Conservation (phyloP, 2,113 vertebrate genomes). For the Antennarius striatus region DNA sequence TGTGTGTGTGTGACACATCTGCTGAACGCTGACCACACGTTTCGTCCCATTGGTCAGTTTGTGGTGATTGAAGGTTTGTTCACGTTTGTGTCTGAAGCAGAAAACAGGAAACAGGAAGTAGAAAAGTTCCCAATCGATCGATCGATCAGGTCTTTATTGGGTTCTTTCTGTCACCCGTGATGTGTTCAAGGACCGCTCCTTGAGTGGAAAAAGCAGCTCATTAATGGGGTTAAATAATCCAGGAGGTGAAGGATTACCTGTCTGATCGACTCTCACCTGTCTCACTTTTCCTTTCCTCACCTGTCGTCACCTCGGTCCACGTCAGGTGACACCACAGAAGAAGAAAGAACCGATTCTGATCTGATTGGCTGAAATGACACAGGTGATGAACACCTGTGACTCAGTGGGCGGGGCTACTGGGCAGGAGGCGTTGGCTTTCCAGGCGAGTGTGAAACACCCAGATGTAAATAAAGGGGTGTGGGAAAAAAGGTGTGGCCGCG, state of each 20-base stretch:
- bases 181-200: slow-evolving; percentile 1
- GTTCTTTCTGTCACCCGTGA: not conserved
- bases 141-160: too few relatives aligned
- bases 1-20: too few relatives aligned
- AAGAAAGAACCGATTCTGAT: not conserved
- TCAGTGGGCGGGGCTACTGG: slow-evolving; percentile 8
- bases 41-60: not conserved
- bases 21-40: too few relatives aligned
- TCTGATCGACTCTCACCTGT: not conserved
- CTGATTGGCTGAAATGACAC: slow-evolving; percentile 28
- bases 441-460: slow-evolving; percentile 7
- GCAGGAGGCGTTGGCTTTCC: not conserved
- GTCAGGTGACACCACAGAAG: too few relatives aligned
- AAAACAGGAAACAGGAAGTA: not conserved
- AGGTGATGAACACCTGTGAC: slow-evolving; percentile 18
- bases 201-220: slow-evolving; percentile 7
- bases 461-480: not conserved
- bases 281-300: too few relatives aligned
- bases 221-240: slow-evolving; percentile 21
- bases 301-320: not conserved
- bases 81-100: not conserved
- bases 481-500: not conserved
- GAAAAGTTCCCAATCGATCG: not conserved
- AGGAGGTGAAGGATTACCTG: slow-evolving; percentile 11
- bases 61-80: not conserved